Percentiles rank a stretch among this genome's conserved stretches.
These are phyloP conservation scores for Diabrotica virgifera DNA, from an alignment of 1,140 invertebrate genomes.

Conservation along the genomic window DNA sequence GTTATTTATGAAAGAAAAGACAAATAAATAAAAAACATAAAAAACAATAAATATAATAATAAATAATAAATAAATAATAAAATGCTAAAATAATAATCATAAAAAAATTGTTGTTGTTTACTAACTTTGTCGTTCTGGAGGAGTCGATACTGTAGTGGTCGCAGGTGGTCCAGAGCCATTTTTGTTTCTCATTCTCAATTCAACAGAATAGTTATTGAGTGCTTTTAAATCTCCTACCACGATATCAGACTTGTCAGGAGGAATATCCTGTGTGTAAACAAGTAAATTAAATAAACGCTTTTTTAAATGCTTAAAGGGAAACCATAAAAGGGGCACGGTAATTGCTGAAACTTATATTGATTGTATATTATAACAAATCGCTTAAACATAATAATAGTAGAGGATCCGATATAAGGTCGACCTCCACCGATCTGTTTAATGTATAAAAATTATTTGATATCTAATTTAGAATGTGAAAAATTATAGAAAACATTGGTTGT, in stretches of 20 bases:
- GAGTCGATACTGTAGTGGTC: conserved; percentile 62
- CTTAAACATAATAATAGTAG: too few species aligned
- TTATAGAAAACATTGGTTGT: too few species aligned
- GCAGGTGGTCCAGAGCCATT: conserved; percentile 75
- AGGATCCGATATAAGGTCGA: too few species aligned
- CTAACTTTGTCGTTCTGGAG: conserved; percentile 61
- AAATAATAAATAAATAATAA: background rate
- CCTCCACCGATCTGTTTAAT: too few species aligned
- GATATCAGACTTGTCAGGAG: conserved; percentile 65
- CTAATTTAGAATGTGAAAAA: too few species aligned
- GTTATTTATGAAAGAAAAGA: too few species aligned
- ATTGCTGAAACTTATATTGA: too few species aligned
- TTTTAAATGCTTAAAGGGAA: background rate
- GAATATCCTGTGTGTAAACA: conserved; percentile 61
- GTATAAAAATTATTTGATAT: too few species aligned
- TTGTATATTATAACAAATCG: too few species aligned
- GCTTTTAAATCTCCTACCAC: conserved; percentile 76
- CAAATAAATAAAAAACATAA: too few species aligned
- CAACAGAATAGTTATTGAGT: conserved; percentile 71
- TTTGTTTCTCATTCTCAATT: conserved; percentile 75
- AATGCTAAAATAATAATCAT: background rate
- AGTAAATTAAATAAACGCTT: conserved; percentile 6
- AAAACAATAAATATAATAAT: too few species aligned
- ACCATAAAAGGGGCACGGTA: background rate
- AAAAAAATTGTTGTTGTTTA: conserved; percentile 11